A percentile compares a stretch with the other conserved stretches of the same genome.
phyloP scores from a whole-genome alignment of 2,113 vertebrate genomes.

The Oreotrochilus melanogaster region DNA sequence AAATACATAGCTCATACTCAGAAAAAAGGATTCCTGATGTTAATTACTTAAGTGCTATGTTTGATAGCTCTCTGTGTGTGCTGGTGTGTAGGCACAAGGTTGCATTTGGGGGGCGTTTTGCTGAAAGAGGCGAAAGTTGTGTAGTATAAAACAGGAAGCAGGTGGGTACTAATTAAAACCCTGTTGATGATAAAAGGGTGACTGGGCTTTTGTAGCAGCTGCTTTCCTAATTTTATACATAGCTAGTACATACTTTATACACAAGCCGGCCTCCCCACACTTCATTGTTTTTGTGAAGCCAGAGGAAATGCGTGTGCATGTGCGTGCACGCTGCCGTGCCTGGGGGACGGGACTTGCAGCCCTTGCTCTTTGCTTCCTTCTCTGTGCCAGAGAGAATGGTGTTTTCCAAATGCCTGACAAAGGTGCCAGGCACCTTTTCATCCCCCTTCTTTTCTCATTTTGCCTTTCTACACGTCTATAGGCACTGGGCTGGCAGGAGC shows the following conservation, averaged over 20 bases:
- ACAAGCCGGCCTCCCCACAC: constrained; percentile 10
- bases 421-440: not conserved
- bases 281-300: constrained; percentile 5
- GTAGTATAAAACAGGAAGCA: constrained; percentile 82
- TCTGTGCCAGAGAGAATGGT: not conserved
- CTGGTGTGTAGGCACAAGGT: not conserved
- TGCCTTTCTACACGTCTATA: rapidly evolving
- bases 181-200: constrained; percentile 77
- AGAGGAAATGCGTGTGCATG: constrained; percentile 47
- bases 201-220: constrained; percentile 76
- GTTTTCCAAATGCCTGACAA: not conserved
- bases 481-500: not conserved
- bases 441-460: not conserved
- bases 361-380: not conserved
- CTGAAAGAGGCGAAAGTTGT: constrained; percentile 77
- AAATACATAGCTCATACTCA: not conserved
- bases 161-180: constrained; percentile 82
- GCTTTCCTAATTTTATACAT: constrained; percentile 77
- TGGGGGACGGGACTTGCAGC: not conserved
- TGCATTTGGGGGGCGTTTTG: constrained; percentile 53
- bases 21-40: not conserved
- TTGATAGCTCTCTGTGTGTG: not conserved
- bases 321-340: constrained; percentile 29
- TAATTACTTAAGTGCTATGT: not conserved
- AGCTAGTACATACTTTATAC: not conserved